Conservation (phyloP, 2,888 invertebrate genomes). For the Latheticus oryzae region DNA sequence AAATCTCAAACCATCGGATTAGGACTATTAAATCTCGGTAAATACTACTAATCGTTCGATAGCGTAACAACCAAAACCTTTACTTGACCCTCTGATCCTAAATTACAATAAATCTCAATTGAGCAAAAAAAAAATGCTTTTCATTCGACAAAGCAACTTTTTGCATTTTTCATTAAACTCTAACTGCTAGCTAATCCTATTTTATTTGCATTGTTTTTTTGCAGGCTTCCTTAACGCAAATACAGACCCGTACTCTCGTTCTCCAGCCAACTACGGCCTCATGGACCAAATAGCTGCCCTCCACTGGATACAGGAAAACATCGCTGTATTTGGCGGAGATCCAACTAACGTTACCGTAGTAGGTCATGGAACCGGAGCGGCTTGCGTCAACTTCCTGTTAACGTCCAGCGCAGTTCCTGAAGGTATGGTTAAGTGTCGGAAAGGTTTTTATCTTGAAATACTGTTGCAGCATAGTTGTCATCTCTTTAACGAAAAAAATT, state of each 20-base stretch:
- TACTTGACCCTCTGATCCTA: too few species aligned
- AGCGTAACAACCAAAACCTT: conserved; percentile 44
- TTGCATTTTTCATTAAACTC: too few species aligned
- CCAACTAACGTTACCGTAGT: conserved; percentile 91
- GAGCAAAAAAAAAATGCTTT: too few species aligned
- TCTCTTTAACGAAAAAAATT: not conserved
- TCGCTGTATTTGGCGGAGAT: conserved; percentile 95
- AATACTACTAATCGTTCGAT: conserved; percentile 43
- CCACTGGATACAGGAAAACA: conserved; percentile 96
- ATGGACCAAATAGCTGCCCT: conserved; percentile 97
- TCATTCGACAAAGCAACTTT: too few species aligned
- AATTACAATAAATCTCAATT: too few species aligned
- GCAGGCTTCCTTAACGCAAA: conserved; percentile 91
- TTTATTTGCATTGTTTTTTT: conserved; percentile 50
- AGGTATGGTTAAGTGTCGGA: conserved; percentile 70
- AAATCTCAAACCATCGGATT: conserved; percentile 40
- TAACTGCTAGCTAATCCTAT: too few species aligned
- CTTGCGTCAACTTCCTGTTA: conserved; percentile 94
- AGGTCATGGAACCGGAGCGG: conserved; percentile 96
- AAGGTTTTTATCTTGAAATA: conserved; percentile 34
- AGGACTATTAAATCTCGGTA: conserved; percentile 44
- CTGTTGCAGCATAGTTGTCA: conserved; percentile 11
- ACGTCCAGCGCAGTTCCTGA: conserved; percentile 94
- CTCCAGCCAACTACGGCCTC: conserved; percentile 96
- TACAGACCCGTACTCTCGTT: conserved; percentile 85